These are phyloP conservation scores for Allolobophora icterica DNA, from an alignment of 2,888 invertebrate genomes.

Conservation along the genomic window DNA sequence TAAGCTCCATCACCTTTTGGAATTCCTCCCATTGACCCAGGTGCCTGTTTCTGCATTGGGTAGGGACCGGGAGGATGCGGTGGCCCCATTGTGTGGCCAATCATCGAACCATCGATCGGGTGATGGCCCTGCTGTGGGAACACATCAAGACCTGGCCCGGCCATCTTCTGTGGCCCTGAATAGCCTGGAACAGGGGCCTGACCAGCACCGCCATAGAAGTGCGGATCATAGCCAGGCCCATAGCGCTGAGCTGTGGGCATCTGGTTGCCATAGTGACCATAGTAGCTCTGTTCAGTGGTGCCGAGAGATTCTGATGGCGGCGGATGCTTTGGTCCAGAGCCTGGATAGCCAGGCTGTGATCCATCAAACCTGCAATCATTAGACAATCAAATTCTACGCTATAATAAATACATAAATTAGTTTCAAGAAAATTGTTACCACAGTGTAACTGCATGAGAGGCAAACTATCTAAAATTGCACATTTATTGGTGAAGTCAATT, in stretches of 20 bases:
- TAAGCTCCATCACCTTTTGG: slow-evolving; percentile 4
- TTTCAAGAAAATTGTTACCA: background rate
- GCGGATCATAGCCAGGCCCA: slow-evolving; percentile 18
- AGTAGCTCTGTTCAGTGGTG: slow-evolving; percentile 7
- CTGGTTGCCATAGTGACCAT: slow-evolving; percentile 26
- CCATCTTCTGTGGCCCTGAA: slow-evolving; percentile 20
- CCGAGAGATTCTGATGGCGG: background rate
- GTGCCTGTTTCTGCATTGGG: slow-evolving; percentile 21
- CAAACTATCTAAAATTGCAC: background rate
- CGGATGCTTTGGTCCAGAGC: slow-evolving; percentile 4
- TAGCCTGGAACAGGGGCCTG: background rate
- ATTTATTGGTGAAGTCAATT: background rate
- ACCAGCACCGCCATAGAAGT: background rate
- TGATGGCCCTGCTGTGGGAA: slow-evolving; percentile 18
- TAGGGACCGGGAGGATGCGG: slow-evolving; percentile 17
- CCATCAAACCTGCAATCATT: slow-evolving; percentile 1
- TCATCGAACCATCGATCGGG: background rate
- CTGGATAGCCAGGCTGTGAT: slow-evolving; percentile 25
- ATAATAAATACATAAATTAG: background rate
- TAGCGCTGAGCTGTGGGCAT: slow-evolving; percentile 23
- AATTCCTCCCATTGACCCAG: slow-evolving; percentile 22
- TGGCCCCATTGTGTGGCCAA: slow-evolving; percentile 23
- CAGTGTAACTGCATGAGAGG: background rate
- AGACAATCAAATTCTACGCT: background rate
- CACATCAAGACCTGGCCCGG: background rate